Conservation (phyloP, 2,797 vertebrate species). For the Fistularia tabacaria region DNA sequence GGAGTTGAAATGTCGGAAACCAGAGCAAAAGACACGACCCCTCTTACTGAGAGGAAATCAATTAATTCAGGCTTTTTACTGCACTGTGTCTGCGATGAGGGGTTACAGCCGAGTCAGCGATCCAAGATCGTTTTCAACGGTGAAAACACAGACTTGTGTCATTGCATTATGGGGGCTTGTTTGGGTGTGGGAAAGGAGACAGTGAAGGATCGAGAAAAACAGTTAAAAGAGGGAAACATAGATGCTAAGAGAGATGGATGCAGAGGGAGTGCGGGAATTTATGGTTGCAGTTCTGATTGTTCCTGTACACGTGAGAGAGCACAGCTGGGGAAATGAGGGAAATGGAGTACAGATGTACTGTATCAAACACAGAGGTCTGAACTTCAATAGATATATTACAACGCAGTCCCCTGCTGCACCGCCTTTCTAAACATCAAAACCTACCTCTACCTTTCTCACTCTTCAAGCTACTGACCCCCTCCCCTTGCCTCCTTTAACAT, state of each 20-base stretch:
- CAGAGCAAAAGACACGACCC: constrained; percentile 70
- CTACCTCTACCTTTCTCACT: constrained; percentile 61
- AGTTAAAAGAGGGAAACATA: constrained; percentile 29
- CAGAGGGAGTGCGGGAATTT: constrained; percentile 51
- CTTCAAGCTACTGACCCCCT: constrained; percentile 45
- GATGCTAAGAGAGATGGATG: constrained; percentile 49
- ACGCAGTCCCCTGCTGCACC: constrained; percentile 62
- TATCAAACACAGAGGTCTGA: constrained; percentile 63
- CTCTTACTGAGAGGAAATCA: constrained; percentile 77
- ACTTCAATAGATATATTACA: constrained; percentile 73
- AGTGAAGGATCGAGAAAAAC: neutral
- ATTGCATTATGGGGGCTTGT: constrained; percentile 14
- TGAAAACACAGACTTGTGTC: constrained; percentile 6
- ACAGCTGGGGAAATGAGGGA: constrained; percentile 67
- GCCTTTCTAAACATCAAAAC: constrained; percentile 61
- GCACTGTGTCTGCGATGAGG: constrained; percentile 53
- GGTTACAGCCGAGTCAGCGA: constrained; percentile 57
- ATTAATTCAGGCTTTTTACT: constrained; percentile 69
- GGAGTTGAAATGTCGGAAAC: constrained; percentile 51
- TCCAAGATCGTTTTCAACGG: constrained; percentile 20
- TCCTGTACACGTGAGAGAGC: constrained; percentile 69
- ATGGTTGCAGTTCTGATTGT: constrained; percentile 59
- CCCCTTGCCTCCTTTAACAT: neutral
- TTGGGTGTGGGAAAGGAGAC: constrained; percentile 9
- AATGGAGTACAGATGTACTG: constrained; percentile 72